phyloP scores from a whole-genome alignment of 2,888 invertebrate genomes.

The Callyntrura sp. region DNA sequence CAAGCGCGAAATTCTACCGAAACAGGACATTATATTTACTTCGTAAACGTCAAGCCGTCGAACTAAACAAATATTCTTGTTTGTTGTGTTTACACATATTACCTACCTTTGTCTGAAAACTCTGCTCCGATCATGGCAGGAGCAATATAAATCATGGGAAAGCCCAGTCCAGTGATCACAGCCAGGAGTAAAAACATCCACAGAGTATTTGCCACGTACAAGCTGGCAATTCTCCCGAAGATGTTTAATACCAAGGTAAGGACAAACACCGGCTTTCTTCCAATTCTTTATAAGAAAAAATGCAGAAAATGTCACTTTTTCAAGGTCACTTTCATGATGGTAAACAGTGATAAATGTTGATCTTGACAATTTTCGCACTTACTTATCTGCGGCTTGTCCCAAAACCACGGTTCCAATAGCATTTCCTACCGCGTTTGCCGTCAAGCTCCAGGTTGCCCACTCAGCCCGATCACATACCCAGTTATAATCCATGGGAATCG shows the following conservation, averaged over 20 bases:
- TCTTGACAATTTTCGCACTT: constrained; percentile 84
- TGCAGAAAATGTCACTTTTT: too few species aligned
- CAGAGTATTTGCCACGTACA: constrained; percentile 74
- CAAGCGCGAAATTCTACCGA: constrained; percentile 80
- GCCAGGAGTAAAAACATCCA: constrained; percentile 73
- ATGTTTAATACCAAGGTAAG: constrained; percentile 85
- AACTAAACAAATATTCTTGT: background rate
- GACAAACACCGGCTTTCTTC: constrained; percentile 87
- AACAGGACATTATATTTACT: too few species aligned
- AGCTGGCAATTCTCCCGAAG: constrained; percentile 73
- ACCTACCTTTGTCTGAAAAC: constrained; percentile 79
- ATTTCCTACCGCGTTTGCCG: constrained; percentile 72
- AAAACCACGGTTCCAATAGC: constrained; percentile 87
- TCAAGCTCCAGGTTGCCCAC: constrained; percentile 81
- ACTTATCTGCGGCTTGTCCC: constrained; percentile 88
- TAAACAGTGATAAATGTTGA: too few species aligned
- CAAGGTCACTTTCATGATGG: background rate
- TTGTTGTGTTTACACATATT: background rate
- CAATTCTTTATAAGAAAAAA: constrained; percentile 85
- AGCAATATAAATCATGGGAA: constrained; percentile 79
- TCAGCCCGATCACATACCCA: constrained; percentile 87
- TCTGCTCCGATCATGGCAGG: constrained; percentile 81
- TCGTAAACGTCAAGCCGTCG: background rate
- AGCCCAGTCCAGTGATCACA: constrained; percentile 73
- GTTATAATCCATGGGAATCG: constrained; percentile 87